Evolutionary conservation across 2,888 invertebrate species (phyloP), one percentile per base, ranked within the genome.

Genomic region (Latrodectus elegans): DNA sequence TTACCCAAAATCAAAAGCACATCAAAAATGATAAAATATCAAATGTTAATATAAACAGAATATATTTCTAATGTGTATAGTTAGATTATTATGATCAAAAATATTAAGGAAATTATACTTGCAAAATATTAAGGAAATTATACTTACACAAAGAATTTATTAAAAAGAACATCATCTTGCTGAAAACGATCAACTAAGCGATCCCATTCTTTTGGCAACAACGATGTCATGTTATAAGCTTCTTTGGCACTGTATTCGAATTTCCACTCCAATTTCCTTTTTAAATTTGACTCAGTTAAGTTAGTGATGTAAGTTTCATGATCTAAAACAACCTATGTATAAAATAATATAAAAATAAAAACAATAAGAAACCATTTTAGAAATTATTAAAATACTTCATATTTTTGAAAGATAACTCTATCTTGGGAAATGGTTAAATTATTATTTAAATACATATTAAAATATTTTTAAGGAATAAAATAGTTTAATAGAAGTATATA

Each of bases 301-400:
- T 99, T 97, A 96, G 98, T 96, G 73, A 97, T 96, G 97, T 97
- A 98, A 0, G 96, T 97, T 92, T 98, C 97, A 91, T 97, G 98
- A 92, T 99, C 98, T 22, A 98, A 95, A 26, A 99, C 97, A 15
- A 80, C 78, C 85, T 82, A 83, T 26, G 83, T 55, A 3, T 49
- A 55, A 53, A 70, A 78, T 53, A 9, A 38, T 11, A 22, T 53
- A 53, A 55, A 22, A 1, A 17, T 53, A 15, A 15, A n/a, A 65
- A 49, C 8, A 71, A 9, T 0, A 15, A 12, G 12, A 17, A 3
- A 17, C 0, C 22, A 17, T 14, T 12, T 4, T 26, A 51, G 14
- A 49, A 49, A 38, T 6, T 9, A 49, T 49, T 71, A 14, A 71
- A 15, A 11, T 14, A 38, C 10, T 49, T 71, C 14, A 6, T 71